Evolutionary conservation across 2,888 invertebrate genomes (phyloP), one percentile per base, ranked within the genome.

Genomic region (Criorhina ranunculi): DNA sequence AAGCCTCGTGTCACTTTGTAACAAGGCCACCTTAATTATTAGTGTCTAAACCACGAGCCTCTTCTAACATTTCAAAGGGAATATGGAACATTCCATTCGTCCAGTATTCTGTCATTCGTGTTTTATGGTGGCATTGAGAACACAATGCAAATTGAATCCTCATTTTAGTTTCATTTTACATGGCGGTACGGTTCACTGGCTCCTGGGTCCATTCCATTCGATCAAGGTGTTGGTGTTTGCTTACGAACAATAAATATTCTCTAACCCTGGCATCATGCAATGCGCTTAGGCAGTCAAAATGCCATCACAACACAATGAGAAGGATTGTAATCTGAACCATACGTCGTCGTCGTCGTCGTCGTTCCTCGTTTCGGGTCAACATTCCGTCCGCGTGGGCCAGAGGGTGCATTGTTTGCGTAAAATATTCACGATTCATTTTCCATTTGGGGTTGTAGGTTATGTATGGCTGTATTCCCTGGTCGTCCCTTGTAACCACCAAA

Each of bases 381-480:
- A 24, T 24, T 24, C 24, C 24, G 49, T 49, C 9, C 33, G 42
- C 46, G 35, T 59, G 11, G n/a, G 44, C 5, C 15, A 15, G 8
- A 31, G n/a, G 12, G 42, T 42, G 4, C 60, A 31, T 19, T 44
- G 42, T 29, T 33, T 42, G 5, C 9, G n/a, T 31, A 19, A 53
- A 44, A 44, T 55, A 69, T 69, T 69, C 55, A 55, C 44, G 31
- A 55, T 44, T 69, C 67, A 55, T 67, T 67, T 67, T 67, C 42
- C 29, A 67, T 67, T 55, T 42, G 37, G 11, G 11, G 44, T 55
- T 69, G 33, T 55, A 24, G 24, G 24, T 69, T 67, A 33, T 17
- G 24, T 44, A 33, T 17, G 24, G 33, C 67, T 19, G 6, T 51
- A 66, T 15, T 53, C 15, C 53, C 15, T 31, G 17, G 5, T 29